Base-by-base conservation (phyloP, 1,140 invertebrate species). In the Papilio helenus region DNA sequence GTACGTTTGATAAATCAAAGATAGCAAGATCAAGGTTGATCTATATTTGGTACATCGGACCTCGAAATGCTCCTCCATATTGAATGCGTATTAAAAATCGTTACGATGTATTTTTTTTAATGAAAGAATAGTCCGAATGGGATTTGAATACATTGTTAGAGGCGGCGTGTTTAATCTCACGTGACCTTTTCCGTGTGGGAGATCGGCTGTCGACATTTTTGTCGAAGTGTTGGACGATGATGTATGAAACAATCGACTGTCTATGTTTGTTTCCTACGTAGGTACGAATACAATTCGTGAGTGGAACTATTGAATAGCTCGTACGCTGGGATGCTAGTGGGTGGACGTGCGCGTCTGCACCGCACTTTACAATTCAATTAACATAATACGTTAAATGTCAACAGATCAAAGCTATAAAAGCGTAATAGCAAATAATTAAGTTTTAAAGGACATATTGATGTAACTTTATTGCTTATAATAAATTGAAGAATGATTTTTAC, bases 141-240 rank as follows among this genome's bases (percentile, higher is more conserved):
- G 80, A 81, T 83, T 82, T 84, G 61, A 72, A 82, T 79, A 80
- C 79, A 82, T 84, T 83, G 80, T 85, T 80, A 78, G 76, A 71
- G 77, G 74, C 77, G 81, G 72, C 82, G 78, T 82, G 77, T 84
- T 82, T 81, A 84, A 84, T 81, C 80, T 82, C 79, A 39, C 46
- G n/a, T 82, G 83, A 84, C 80, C 83, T 84, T 82, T 84, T 82
- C 77, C 58, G 80, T 79, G 49, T 79, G 7, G 82, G 14, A 58
- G 29, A 72, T 80, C 73, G 55, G 58, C 80, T 82, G 76, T 80
- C 74, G 72, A 81, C 79, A 79, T 84, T 84, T 84, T 76, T 49
- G 77, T 79, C 79, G 76, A 65, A 55, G 73, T 84, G 81, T 83
- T 79, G 80, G 77, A 83, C 26, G 51, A 77, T 81, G 80, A 79